These are phyloP conservation scores for Ennomos quercinarius DNA, from an alignment of 2,888 invertebrate species.

Conservation along the genomic window DNA sequence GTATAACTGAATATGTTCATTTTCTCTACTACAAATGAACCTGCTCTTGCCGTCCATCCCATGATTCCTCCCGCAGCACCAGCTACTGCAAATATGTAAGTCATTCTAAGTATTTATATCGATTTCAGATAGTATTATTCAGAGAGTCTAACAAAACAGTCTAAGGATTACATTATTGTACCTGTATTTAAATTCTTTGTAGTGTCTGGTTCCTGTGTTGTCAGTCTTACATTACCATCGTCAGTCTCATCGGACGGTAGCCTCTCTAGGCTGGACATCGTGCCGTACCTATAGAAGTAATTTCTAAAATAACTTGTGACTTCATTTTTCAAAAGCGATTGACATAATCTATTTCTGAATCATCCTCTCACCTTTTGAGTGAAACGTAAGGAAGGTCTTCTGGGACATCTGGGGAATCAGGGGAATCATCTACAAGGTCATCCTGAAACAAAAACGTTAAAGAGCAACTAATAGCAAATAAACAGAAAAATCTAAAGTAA, in stretches of 20 bases:
- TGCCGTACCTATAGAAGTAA: conserved; percentile 84
- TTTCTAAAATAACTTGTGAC: conserved; percentile 36
- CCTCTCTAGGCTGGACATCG: conserved; percentile 90
- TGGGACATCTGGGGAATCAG: conserved; percentile 88
- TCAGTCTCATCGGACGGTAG: conserved; percentile 87
- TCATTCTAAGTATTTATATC: neutral
- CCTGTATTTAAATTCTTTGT: conserved; percentile 66
- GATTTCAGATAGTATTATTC: neutral
- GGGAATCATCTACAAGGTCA: conserved; percentile 87
- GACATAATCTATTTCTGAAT: neutral
- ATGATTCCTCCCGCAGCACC: conserved; percentile 83
- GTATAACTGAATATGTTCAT: conserved; percentile 87
- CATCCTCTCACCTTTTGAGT: conserved; percentile 81
- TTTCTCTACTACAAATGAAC: conserved; percentile 93
- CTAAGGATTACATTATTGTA: conserved; percentile 35
- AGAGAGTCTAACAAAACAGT: too few relatives aligned
- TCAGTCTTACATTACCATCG: conserved; percentile 83
- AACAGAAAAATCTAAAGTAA: neutral
- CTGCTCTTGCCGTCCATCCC: conserved; percentile 93
- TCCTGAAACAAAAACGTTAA: conserved; percentile 59
- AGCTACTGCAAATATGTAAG: conserved; percentile 47
- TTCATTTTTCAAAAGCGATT: conserved; percentile 11
- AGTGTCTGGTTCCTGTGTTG: conserved; percentile 67
- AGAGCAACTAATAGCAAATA: neutral
- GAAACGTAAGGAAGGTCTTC: conserved; percentile 91